Evolutionary conservation across 2,113 vertebrate genomes (phyloP).

Genomic region (Triplophysa siluroides): DNA sequence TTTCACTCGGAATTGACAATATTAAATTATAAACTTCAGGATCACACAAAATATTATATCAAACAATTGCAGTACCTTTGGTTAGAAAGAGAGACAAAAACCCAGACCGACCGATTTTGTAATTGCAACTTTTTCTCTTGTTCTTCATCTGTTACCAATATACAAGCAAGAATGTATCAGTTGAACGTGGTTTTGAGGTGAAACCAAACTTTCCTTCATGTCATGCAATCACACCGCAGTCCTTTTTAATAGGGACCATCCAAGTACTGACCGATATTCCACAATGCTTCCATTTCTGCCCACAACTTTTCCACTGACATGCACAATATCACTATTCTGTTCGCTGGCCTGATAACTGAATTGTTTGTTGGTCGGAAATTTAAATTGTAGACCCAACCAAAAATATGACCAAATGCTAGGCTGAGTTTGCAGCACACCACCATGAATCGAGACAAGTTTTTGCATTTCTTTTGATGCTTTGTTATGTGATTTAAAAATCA

Average conservation of each 20-base stretch:
- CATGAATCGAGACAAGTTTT: constrained; percentile 3
- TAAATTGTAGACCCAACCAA: constrained; percentile 31
- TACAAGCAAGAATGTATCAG: constrained; percentile 42
- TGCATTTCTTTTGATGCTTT: not conserved
- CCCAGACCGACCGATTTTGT: constrained; percentile 14
- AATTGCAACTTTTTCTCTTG: constrained; percentile 27
- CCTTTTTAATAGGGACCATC: constrained; percentile 45
- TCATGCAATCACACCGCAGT: constrained; percentile 30
- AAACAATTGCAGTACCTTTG: too few relatives aligned
- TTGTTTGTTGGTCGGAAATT: constrained; percentile 55
- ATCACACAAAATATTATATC: too few relatives aligned
- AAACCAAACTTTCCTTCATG: constrained; percentile 34
- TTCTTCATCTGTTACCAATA: constrained; percentile 58
- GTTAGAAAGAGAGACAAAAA: not conserved
- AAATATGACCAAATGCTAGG: constrained; percentile 41
- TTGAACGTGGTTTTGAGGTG: constrained; percentile 35
- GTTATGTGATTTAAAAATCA: not conserved
- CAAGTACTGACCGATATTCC: constrained; percentile 44
- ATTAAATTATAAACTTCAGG: too few relatives aligned
- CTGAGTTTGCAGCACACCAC: constrained; percentile 12
- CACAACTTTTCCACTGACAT: constrained; percentile 56
- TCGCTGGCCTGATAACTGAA: constrained; percentile 45
- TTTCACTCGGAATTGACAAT: too few relatives aligned
- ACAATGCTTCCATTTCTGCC: constrained; percentile 28
- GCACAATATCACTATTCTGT: constrained; percentile 43